Percentiles rank a stretch among this genome's conserved stretches.
phyloP scores from a whole-genome alignment of 2,888 invertebrate species.

The Ditylenchus weischeri region DNA sequence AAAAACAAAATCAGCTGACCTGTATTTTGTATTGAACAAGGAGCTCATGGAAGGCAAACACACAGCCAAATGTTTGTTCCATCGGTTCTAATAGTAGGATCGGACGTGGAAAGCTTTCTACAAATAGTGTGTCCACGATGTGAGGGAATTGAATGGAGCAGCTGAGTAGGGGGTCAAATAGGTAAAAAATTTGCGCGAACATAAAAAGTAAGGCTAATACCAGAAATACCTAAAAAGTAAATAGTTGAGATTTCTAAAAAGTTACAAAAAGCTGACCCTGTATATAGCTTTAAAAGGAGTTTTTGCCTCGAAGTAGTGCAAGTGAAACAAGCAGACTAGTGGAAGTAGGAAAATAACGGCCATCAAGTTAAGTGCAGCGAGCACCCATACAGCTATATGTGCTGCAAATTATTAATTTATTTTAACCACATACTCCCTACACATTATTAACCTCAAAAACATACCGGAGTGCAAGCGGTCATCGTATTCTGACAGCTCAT shows the following conservation, averaged over 20 bases:
- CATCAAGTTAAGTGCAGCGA: conserved; percentile 29
- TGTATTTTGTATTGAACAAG: conserved; percentile 22
- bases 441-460: no score
- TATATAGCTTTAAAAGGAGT: conserved; percentile 24
- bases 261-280: conserved; percentile 13
- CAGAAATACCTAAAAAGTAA: conserved; percentile 36
- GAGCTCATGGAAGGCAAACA: conserved; percentile 25
- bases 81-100: conserved; percentile 40
- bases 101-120: conserved; percentile 44
- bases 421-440: no score
- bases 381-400: conserved; percentile 28
- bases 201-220: conserved; percentile 44
- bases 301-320: conserved; percentile 16
- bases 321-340: conserved; percentile 27
- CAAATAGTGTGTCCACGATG: conserved; percentile 50
- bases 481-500: no score
- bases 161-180: conserved; percentile 49
- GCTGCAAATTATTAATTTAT: no score
- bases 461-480: no score
- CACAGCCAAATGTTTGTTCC: conserved; percentile 44
- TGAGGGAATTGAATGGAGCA: conserved; percentile 47
- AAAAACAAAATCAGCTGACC: conserved; percentile 6
- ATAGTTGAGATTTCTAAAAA: background rate
- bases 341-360: conserved; percentile 29
- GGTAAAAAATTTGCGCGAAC: conserved; percentile 48